A percentile compares a stretch with the other conserved stretches of the same genome.
These are phyloP conservation scores for Hetaerina titia DNA, from an alignment of 2,888 invertebrate species.

Conservation along the genomic window DNA sequence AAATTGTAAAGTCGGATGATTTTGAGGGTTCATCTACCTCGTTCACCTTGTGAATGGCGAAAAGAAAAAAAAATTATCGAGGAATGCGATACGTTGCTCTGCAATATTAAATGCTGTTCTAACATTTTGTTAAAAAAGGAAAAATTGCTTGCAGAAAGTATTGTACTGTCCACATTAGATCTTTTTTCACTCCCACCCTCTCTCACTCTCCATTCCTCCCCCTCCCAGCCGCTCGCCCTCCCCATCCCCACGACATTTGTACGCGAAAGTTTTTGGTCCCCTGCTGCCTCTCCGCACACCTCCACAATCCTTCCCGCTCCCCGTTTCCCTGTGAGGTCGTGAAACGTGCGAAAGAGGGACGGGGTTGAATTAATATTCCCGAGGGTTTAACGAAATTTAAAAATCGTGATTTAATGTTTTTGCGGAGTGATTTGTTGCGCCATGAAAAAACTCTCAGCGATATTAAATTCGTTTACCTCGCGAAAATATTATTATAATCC, in stretches of 20 bases:
- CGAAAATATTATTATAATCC: not conserved
- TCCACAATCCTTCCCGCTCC: not conserved
- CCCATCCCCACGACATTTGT: not conserved
- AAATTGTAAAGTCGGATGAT: too few species aligned
- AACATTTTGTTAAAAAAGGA: too few species aligned
- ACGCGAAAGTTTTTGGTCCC: not conserved
- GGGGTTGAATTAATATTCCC: conserved; percentile 43
- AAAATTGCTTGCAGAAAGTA: too few species aligned
- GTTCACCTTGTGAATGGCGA: too few species aligned
- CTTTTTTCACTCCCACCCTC: not conserved
- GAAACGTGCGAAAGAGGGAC: not conserved
- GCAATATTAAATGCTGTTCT: too few species aligned
- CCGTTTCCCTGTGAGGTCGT: not conserved
- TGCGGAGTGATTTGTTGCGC: conserved; percentile 55
- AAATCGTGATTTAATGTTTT: conserved; percentile 42
- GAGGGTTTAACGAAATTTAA: not conserved
- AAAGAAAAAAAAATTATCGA: too few species aligned
- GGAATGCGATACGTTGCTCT: too few species aligned
- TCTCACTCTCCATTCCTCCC: not conserved
- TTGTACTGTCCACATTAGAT: too few species aligned
- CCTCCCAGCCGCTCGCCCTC: not conserved
- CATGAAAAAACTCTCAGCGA: conserved; percentile 61
- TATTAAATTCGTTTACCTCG: conserved; percentile 42
- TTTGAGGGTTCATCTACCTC: too few species aligned
- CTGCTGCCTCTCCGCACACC: not conserved